A percentile compares a stretch with the other conserved stretches of the same genome.
phyloP scores from a whole-genome alignment of 2,888 invertebrate genomes.

The Myathropa florea region DNA sequence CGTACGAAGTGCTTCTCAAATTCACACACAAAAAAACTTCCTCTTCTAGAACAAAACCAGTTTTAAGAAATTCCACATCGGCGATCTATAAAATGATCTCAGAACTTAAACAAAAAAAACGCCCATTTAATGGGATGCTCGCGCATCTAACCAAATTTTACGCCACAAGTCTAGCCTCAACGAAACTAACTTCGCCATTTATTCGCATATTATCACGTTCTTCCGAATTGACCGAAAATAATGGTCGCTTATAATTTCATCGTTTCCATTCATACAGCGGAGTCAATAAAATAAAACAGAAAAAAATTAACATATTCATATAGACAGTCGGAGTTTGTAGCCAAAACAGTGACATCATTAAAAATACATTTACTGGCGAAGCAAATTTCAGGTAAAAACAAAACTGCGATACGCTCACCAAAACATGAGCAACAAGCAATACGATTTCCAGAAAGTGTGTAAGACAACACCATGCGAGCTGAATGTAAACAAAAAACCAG shows the following conservation, averaged over 20 bases:
- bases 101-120: not conserved
- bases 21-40: not conserved
- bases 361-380: not conserved
- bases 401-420: constrained; percentile 12
- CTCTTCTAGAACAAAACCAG: not conserved
- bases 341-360: constrained; percentile 52
- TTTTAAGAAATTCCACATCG: not conserved
- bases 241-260: not conserved
- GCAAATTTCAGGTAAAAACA: too few species aligned
- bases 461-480: constrained; percentile 47
- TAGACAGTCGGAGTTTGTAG: not conserved
- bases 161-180: not conserved
- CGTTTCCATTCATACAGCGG: constrained; percentile 18
- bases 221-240: not conserved
- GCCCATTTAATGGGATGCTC: not conserved
- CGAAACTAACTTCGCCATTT: not conserved
- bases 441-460: not conserved
- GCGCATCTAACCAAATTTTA: not conserved
- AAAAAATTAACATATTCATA: not conserved
- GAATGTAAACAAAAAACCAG: constrained; percentile 52
- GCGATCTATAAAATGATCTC: not conserved
- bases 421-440: constrained; percentile 36
- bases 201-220: not conserved
- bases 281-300: not conserved
- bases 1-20: not conserved